Conservation (phyloP, 2,888 invertebrate genomes). For the Dysmachus trigonus region DNA sequence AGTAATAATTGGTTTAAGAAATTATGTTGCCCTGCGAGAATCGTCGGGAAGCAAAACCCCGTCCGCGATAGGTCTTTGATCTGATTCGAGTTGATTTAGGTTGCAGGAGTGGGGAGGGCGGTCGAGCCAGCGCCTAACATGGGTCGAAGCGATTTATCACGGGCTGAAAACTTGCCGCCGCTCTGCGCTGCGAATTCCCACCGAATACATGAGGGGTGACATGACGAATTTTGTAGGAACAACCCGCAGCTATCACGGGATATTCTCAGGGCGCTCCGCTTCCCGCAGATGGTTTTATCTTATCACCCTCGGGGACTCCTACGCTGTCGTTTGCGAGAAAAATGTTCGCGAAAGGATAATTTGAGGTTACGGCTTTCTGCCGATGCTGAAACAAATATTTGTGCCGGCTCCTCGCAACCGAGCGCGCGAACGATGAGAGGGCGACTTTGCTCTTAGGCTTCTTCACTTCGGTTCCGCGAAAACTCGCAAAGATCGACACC, state of each 20-base stretch:
- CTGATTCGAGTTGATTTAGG: background rate
- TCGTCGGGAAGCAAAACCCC: background rate
- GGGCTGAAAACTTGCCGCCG: background rate
- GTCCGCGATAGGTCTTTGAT: background rate
- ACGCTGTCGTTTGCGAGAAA: background rate
- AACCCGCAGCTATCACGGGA: background rate
- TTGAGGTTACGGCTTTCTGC: background rate
- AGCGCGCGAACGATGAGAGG: background rate
- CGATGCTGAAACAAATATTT: background rate
- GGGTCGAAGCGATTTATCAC: background rate
- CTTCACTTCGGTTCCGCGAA: background rate
- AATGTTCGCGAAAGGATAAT: background rate
- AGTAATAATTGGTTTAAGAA: background rate
- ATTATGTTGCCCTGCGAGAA: background rate
- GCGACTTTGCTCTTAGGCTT: background rate
- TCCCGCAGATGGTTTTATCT: background rate
- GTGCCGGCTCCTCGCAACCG: background rate
- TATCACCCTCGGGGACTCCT: background rate
- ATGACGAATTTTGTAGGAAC: constrained; percentile 7
- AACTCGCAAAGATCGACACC: background rate
- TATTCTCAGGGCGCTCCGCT: background rate
- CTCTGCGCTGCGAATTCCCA: constrained; percentile 3
- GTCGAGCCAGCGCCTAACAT: background rate
- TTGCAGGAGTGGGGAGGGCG: no score
- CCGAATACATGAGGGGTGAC: constrained; percentile 3